Evolutionary conservation across 2,888 invertebrate species (phyloP), one percentile per base, ranked within the genome.

Genomic region (Molorchus minor): DNA sequence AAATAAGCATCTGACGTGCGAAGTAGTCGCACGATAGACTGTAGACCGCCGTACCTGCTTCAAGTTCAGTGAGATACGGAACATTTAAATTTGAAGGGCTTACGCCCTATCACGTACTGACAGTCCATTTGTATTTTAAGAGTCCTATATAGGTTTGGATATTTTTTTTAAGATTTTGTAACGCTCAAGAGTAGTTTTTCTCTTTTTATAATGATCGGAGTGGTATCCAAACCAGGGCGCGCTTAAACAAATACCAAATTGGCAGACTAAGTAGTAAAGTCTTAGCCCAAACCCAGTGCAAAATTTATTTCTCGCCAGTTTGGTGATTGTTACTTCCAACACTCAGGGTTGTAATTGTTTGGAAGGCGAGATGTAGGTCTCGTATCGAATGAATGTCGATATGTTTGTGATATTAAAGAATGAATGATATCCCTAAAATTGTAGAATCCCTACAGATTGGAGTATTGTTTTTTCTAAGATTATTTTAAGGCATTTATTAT

Each of bases 151-250:
- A 76, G 72, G 76, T 79, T 78, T 76, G 76, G 76, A 77, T 78
- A 78, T 78, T 79, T 79, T 78, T n/a, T 78, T 77, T 75, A 77
- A 77, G 71, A 72, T 73, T 76, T 79, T 77, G 74, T 77, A 79
- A 78, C 78, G 79, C 79, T 79, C 79, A 79, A 79, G 71, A 72
- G 73, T 71, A 72, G 71, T 70, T 65, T 62, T 60, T 65, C 66
- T 68, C 57, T 61, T 61, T 59, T 38, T 60, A 61, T 53, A 55
- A 59, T 52, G 58, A 66, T 57, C 58, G 60, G 57, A 62, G 56
- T 64, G 64, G 60, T 71, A 71, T 71, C 71, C 71, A 71, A 71
- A 69, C 64, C 64, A 57, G 71, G 71, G 69, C 68, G 70, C 65
- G 64, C 54, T 59, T 40, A 59, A 56, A 41, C 66, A 65, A 68